Evolutionary conservation across 2,888 invertebrate species (phyloP), one percentile per base, ranked within the genome.

Genomic region (Drosophila kanekoi): DNA sequence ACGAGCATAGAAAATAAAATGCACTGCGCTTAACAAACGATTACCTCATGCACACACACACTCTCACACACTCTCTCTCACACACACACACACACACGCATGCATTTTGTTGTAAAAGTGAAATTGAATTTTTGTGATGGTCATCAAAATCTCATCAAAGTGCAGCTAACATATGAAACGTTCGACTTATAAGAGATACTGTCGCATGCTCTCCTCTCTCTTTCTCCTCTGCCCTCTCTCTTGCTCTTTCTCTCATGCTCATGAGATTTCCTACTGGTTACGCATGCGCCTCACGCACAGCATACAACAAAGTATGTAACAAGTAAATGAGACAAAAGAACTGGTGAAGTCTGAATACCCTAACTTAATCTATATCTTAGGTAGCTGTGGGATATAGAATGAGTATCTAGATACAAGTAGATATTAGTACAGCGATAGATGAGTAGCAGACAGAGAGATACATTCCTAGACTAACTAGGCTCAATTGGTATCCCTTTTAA

Each of bases 1-100:
- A 72, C 70, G 83, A 80, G 82, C 86, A 82, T 80, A 78, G 81
- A 79, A 80, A 83, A 80, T 72, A 58, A 75, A 82, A 64, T 73
- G 73, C 63, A 63, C 8, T 32, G 37, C 47, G 60, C 65, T 47
- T 41, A 37, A 49, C 61, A 60, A 61, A 61, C 53, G 79, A 72
- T 84, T 82, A 83, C 83, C 80, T 79, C 79, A 84, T 54, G 58
- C 57, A 65, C 44, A 38, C 52, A 61, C 47, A 51, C 43, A 62
- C 48, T 38, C 33, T 61, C 49, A 18, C 63, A 45, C 35, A 51
- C 57, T 48, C 49, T 62, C 20, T 37, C 51, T 35, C 32, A 61
- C 53, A 16, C 66, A 47, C 1, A 0, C 8, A 47, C 33, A 6
- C 37, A 37, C 11, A 9, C 11, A 33, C 1, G 38, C 53, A 49